A percentile compares a stretch with the other conserved stretches of the same genome.
Conservation (phyloP, 2,888 invertebrate genomes). For the Listrodromus nycthemerus region DNA sequence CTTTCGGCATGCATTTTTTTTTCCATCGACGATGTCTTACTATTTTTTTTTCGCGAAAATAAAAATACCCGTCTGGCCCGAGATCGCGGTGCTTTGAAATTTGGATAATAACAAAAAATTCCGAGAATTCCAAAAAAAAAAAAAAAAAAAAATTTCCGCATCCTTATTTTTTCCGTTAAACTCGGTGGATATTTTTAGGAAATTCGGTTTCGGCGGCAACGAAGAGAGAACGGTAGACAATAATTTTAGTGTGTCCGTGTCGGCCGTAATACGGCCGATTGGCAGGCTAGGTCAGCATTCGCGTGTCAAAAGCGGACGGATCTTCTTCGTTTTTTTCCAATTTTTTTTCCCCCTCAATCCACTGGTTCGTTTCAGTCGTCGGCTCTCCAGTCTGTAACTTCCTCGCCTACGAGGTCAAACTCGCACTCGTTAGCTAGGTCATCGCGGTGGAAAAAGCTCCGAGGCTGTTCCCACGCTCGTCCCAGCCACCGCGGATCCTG, state of each 20-base stretch:
- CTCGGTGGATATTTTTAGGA: background rate
- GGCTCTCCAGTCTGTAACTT: constrained; percentile 21
- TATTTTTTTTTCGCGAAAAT: too few species aligned
- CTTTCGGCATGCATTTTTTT: background rate
- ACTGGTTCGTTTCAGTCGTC: background rate
- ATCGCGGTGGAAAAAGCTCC: constrained; percentile 42
- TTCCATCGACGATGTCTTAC: too few species aligned
- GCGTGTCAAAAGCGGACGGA: constrained; percentile 37
- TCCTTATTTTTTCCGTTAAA: background rate
- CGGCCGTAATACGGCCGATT: constrained; percentile 21
- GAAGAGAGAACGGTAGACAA: background rate
- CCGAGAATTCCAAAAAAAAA: background rate
- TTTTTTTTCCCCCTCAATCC: too few species aligned
- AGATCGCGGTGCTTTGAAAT: background rate
- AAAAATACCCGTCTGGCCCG: background rate
- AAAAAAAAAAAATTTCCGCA: background rate
- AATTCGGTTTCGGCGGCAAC: background rate
- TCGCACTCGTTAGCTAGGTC: constrained; percentile 28
- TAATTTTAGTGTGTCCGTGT: background rate
- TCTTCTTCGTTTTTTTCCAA: constrained; percentile 10
- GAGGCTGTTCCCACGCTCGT: constrained; percentile 63
- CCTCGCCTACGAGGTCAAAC: constrained; percentile 39
- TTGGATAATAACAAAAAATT: background rate
- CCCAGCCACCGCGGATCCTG: constrained; percentile 51
- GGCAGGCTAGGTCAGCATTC: constrained; percentile 28